Evolutionary conservation across 2,888 invertebrate species (phyloP), one percentile per base, ranked within the genome.

Genomic region (Parochlus steinenii): DNA sequence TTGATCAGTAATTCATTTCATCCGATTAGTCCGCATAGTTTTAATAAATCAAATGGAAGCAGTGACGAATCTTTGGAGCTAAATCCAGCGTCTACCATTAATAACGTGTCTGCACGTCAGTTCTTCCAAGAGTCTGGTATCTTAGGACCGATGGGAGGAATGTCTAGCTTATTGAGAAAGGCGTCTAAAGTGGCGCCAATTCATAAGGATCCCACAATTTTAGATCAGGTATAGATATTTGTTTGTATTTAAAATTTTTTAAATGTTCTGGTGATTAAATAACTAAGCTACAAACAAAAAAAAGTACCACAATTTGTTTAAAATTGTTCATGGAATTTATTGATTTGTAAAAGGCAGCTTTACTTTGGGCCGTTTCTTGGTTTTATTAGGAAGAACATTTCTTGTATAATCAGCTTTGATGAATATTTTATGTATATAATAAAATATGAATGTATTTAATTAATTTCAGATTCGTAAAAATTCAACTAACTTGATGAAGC

Each of bases 71-170:
- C n/a, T n/a, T n/a, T n/a, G n/a, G n/a, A n/a, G n/a, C n/a, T n/a
- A n/a, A n/a, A n/a, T n/a, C n/a, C n/a, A n/a, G n/a, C n/a, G 20
- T 31, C 16, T 12, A 15, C 8, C 12, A 31, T 24, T 32, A 11
- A 32, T 33, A 46, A 48, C 28, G 45, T 47, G 37, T 48, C 49
- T 1, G 52, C 52, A 3, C 48, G 48, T 33, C 48, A 47, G 40
- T 50, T 48, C 41, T 49, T 49, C 27, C 43, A 48, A 23, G 52
- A 52, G 40, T 50, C 49, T 31, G 52, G 52, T 7, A 52, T 52
- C 15, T 37, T 52, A 19, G 53, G 51, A n/a, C 50, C 51, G 2
- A 43, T 47, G 14, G 41, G 43, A 6, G 24, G 37, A 8, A 43
- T 46, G 3, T 41, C 43, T 24, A 44, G 43, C 39, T 41, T 48